A percentile compares a stretch with the other conserved stretches of the same genome.
Evolutionary conservation across 2,113 vertebrate species (phyloP).

Genomic region (Leucosticte australis): DNA sequence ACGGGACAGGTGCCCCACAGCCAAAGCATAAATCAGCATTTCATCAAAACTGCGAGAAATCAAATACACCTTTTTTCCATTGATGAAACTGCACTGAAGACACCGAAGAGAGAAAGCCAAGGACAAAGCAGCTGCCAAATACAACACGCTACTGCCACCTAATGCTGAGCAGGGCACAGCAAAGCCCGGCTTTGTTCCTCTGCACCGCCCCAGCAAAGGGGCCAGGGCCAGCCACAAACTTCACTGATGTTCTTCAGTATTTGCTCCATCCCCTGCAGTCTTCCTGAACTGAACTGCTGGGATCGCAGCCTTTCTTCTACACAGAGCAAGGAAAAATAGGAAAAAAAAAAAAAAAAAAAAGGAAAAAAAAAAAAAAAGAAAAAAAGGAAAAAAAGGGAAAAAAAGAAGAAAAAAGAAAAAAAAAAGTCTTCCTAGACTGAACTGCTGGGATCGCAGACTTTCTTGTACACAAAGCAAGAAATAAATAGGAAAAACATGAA

Average conservation of each 20-base stretch:
- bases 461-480: too few species aligned
- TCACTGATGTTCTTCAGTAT: neutral
- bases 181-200: neutral
- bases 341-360: too few species aligned
- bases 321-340: neutral
- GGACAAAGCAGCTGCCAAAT: slow-evolving; percentile 65
- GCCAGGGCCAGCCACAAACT: neutral
- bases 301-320: neutral
- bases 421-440: too few species aligned
- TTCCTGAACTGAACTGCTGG: neutral
- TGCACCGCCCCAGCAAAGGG: neutral
- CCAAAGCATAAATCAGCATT: neutral
- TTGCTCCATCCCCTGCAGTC: neutral
- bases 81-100: slow-evolving; percentile 1
- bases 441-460: too few species aligned
- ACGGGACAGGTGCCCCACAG: neutral
- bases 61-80: neutral
- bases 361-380: too few species aligned
- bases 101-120: neutral
- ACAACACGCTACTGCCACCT: slow-evolving; percentile 90
- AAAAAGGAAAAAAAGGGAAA: too few species aligned
- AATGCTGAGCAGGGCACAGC: slow-evolving; percentile 70
- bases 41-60: neutral
- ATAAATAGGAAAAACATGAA: too few species aligned
- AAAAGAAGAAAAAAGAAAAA: rapidly evolving